phyloP scores from a whole-genome alignment of 1,140 invertebrate species.

The Trachymyrmex cornetzi region DNA sequence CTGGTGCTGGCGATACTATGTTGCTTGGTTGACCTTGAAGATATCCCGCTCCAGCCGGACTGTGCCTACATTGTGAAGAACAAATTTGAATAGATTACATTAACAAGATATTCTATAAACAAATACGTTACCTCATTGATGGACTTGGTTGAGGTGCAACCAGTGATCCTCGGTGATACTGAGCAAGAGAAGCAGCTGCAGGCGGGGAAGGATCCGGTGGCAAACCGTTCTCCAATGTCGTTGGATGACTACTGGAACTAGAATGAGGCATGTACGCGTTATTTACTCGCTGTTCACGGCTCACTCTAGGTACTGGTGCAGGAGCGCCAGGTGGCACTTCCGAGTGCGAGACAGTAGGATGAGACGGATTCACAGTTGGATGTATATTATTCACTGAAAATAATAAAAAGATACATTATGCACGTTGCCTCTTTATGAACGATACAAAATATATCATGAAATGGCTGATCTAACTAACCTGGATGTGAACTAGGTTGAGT shows the following conservation, averaged over 20 bases:
- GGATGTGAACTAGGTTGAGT: conserved; percentile 86
- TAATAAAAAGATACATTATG: conserved; percentile 19
- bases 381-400: conserved; percentile 87
- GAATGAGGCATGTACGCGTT: conserved; percentile 84
- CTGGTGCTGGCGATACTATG: conserved; percentile 83
- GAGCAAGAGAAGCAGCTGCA: conserved; percentile 80
- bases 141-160: conserved; percentile 86
- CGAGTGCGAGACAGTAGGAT: conserved; percentile 82
- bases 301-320: conserved; percentile 81
- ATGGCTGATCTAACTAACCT: conserved; percentile 78
- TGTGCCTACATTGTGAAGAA: conserved; percentile 77
- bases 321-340: conserved; percentile 79
- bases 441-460: not conserved
- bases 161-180: conserved; percentile 84
- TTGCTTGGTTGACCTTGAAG: conserved; percentile 84
- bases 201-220: conserved; percentile 85
- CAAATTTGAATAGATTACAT: conserved; percentile 18
- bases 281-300: conserved; percentile 81
- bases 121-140: conserved; percentile 85
- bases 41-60: conserved; percentile 82
- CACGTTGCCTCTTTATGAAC: not conserved
- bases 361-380: conserved; percentile 84
- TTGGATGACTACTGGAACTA: conserved; percentile 81
- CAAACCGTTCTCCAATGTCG: conserved; percentile 86
- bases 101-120: not conserved